These are phyloP conservation scores for Dione juno DNA, from an alignment of 2,888 invertebrate species.

Conservation along the genomic window DNA sequence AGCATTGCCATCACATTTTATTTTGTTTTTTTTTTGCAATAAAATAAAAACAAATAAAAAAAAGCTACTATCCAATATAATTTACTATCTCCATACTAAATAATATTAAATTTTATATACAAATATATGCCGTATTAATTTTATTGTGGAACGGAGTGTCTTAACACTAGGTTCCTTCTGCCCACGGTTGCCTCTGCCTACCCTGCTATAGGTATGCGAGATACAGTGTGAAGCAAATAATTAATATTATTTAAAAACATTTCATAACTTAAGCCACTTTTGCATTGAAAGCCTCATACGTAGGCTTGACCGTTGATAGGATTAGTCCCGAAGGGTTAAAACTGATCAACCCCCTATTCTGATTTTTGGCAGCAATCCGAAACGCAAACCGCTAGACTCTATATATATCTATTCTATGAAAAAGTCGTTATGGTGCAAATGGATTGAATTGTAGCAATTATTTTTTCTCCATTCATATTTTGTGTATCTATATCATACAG, in stretches of 20 bases:
- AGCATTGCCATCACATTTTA: too few relatives aligned
- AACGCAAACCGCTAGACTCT: slow-evolving; percentile 27
- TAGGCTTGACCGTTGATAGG: slow-evolving; percentile 28
- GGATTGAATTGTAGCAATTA: slow-evolving; percentile 1
- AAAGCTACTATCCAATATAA: too few relatives aligned
- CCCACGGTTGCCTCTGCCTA: too few relatives aligned
- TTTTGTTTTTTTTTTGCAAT: too few relatives aligned
- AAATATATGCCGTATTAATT: too few relatives aligned
- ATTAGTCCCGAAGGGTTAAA: slow-evolving; percentile 35
- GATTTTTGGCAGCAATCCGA: slow-evolving; percentile 24
- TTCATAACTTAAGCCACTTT: slow-evolving; percentile 15
- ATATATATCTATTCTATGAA: slow-evolving; percentile 19
- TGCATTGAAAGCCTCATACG: slow-evolving; percentile 2
- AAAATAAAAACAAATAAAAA: too few relatives aligned
- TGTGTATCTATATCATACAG: not conserved
- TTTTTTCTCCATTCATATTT: not conserved
- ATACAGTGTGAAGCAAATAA: too few relatives aligned
- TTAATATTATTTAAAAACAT: not conserved
- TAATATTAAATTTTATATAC: too few relatives aligned
- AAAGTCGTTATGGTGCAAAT: slow-evolving; percentile 19
- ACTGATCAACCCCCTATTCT: slow-evolving; percentile 18
- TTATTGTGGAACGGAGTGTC: too few relatives aligned
- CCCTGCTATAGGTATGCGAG: too few relatives aligned
- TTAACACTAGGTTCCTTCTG: too few relatives aligned
- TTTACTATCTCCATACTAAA: too few relatives aligned